Evolutionary conservation across 2,888 invertebrate species (phyloP), one percentile per base, ranked within the genome.

Genomic region (Pristionchus fissidentatus): DNA sequence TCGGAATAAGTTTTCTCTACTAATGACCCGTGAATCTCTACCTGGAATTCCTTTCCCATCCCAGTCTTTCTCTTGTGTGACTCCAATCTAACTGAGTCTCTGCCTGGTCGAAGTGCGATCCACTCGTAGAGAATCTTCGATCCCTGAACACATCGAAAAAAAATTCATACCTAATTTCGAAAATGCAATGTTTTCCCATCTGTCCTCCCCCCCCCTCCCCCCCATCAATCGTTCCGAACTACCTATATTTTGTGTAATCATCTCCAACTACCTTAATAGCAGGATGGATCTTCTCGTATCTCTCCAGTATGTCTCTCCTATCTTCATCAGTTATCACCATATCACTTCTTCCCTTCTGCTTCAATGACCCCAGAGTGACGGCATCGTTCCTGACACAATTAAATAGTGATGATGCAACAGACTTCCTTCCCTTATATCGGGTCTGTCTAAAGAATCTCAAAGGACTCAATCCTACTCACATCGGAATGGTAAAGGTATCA

Each of bases 301-400:
- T 83, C 5, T 78, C 70, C 87, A 88, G 85, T 85, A 90, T 90
- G 82, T 88, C 89, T 38, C 43, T 73, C 4, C 89, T 84, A 73
- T 90, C 90, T 41, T 82, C 86, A 46, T 90, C 88, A 10, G 88
- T 90, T 52, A 90, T 87, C 52, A 88, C 87, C 83, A 86, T 43
- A 78, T 89, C 88, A 35, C 77, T 82, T 7, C 89, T 85, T 46
- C 86, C 84, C 32, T 84, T 86, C 78, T 90, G 88, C 78, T 88
- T 89, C 55, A 89, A 62, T 7, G 90, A 87, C 2, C 90, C 90
- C 15, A 90, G 78, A 32, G 89, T 84, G 4, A 90, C 89, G 10
- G 84, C 83, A 52, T 88, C 85, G 41, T 84, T 86, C 84, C 88
- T 88, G 55, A 80, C n/a, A 87, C 80, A 7, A n/a, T n/a, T n/a